Base-by-base conservation (phyloP, 2,888 invertebrate genomes). In the Drosophila multiciliata region DNA sequence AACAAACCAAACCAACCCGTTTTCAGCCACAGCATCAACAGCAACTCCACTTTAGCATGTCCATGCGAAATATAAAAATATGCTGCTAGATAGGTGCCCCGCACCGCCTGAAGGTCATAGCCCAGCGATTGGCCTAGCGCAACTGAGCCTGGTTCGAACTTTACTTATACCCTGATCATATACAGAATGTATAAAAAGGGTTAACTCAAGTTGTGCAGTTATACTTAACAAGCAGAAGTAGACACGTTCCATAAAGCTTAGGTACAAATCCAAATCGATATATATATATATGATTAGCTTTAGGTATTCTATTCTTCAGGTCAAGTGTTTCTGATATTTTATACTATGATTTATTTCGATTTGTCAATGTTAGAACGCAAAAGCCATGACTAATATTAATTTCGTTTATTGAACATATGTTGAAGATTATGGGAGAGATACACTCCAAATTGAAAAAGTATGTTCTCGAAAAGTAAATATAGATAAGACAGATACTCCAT, bases 31-130 rank as follows among this genome's bases (percentile, higher is more conserved):
- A 52, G 33, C 65, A 54, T 50, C 66, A 50, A 12, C 38, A 62
- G 63, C 62, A 65, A 65, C 65, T 67, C 42, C 36, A 72, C 61
- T 54, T 26, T 53, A 70, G 70, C 72, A 70, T 50, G 48, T 35
- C 45, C 62, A 61, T 61, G 59, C 60, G 55, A 67, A 42, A 57
- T 20, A 20, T 15, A 42, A 45, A 57, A 57, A 35, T 49, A 35
- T 40, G 67, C 55, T 55, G 33, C 54, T 45, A 23, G 35, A 20
- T 33, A 17, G 45, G 50, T 20, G 33, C 48, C 26, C 40, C 49
- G 23, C 53, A 23, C 57, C 26, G 33, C 38, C 66, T 80, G 80
- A 80, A 80, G 80, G 80, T 80, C 80, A 80, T 75, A 29, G 75
- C 65, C 50, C 79, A 67, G 17, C 57, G 62, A 52, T 53, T 66